Conservation (phyloP, 2,113 vertebrate species). For the Rhombomys opimus region DNA sequence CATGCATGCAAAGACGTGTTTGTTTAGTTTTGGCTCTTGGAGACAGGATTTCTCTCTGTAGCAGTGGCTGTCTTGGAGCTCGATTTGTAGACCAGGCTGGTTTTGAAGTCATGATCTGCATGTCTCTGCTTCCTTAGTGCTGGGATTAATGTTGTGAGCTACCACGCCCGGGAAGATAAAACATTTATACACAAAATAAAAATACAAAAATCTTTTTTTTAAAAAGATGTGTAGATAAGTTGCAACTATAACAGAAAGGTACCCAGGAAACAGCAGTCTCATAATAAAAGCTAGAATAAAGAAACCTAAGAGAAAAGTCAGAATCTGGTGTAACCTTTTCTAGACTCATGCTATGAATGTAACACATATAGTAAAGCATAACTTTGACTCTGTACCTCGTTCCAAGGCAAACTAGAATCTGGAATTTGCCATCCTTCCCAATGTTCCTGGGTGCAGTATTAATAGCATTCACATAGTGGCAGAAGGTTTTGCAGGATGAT, state of each 20-base stretch:
- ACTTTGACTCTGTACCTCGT: conserved; percentile 88
- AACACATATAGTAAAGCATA: conserved; percentile 1
- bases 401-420: conserved; percentile 97
- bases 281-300: background rate
- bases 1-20: background rate
- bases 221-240: background rate
- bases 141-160: background rate
- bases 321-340: background rate
- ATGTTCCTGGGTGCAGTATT: conserved; percentile 94
- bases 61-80: background rate
- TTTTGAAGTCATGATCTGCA: background rate
- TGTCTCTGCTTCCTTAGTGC: background rate
- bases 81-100: background rate
- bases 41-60: background rate
- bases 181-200: background rate
- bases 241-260: background rate
- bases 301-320: background rate
- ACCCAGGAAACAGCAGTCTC: background rate
- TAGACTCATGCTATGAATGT: background rate
- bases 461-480: conserved; percentile 94
- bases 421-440: conserved; percentile 98
- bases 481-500: conserved; percentile 91
- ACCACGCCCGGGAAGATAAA: no score
- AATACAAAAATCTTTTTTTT: background rate
- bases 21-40: background rate